These are phyloP conservation scores for Balearica regulorum DNA, from an alignment of 2,797 vertebrate genomes.

Conservation along the genomic window DNA sequence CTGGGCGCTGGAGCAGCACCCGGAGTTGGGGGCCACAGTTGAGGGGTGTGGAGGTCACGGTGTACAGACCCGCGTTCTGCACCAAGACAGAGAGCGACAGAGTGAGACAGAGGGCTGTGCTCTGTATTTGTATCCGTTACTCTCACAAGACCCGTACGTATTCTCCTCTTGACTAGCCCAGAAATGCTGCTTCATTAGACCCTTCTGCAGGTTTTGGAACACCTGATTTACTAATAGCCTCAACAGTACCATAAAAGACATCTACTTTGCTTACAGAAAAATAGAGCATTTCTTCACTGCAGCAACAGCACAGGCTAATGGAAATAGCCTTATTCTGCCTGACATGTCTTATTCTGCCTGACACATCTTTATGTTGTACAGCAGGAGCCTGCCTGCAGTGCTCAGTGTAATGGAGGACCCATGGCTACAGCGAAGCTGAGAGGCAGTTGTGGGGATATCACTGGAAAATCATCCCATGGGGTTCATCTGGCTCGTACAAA, in stretches of 20 bases:
- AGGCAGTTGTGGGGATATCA: neutral
- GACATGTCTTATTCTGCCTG: neutral
- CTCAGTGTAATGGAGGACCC: neutral
- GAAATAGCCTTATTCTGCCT: neutral
- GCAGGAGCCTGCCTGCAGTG: neutral
- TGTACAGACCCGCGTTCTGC: constrained; percentile 91
- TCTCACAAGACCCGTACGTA: neutral
- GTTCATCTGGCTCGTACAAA: neutral
- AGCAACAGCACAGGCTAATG: neutral
- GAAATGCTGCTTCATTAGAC: neutral
- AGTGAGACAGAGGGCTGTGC: neutral
- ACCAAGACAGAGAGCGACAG: neutral
- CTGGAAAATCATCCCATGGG: neutral
- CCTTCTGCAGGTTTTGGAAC: neutral
- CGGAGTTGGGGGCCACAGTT: constrained; percentile 92
- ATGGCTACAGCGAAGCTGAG: neutral
- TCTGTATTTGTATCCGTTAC: accelerated
- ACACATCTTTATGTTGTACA: no score
- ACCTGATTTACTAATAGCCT: neutral
- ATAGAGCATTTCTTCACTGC: neutral
- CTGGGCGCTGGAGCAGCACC: constrained; percentile 82
- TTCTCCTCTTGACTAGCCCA: neutral
- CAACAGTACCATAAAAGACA: neutral
- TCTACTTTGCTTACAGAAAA: neutral
- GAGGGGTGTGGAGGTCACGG: constrained; percentile 90